phyloP scores from a whole-genome alignment of 2,888 invertebrate genomes.

The Tetramorium bicarinatum region DNA sequence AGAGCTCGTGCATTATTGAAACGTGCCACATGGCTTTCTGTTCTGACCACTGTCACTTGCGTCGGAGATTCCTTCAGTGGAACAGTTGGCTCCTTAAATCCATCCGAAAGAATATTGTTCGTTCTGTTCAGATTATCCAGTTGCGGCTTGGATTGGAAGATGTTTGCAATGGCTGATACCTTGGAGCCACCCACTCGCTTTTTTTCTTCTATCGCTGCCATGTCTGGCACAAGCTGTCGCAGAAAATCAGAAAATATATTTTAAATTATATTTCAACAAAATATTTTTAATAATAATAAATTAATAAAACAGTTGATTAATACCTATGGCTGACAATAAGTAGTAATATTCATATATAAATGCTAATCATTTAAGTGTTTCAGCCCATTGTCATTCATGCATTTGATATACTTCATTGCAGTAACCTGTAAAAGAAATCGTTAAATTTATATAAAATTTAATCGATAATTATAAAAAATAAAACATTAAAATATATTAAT shows the following conservation, averaged over 20 bases:
- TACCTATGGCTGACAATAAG: constrained; percentile 10
- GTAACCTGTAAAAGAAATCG: constrained; percentile 42
- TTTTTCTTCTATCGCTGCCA: constrained; percentile 91
- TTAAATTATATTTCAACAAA: background rate
- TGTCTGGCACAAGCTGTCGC: constrained; percentile 64
- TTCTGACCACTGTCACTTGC: constrained; percentile 92
- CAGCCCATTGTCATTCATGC: constrained; percentile 83
- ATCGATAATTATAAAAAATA: background rate
- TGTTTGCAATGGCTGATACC: constrained; percentile 96
- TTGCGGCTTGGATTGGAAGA: constrained; percentile 90
- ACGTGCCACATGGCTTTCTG: constrained; percentile 95
- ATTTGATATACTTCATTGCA: constrained; percentile 72
- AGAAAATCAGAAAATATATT: background rate
- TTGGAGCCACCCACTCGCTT: constrained; percentile 91
- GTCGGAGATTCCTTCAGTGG: constrained; percentile 84
- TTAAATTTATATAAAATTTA: constrained; percentile 12
- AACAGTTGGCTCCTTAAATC: constrained; percentile 86
- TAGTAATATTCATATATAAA: constrained; percentile 40
- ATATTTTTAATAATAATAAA: background rate
- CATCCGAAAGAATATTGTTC: constrained; percentile 81
- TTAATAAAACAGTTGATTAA: constrained; percentile 17
- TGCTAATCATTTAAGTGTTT: constrained; percentile 66
- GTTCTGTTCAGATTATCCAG: constrained; percentile 83
- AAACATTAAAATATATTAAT: background rate
- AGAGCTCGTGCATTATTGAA: constrained; percentile 97